Conservation (phyloP, 2,797 vertebrate species). For the Leptoclinus maculatus region DNA sequence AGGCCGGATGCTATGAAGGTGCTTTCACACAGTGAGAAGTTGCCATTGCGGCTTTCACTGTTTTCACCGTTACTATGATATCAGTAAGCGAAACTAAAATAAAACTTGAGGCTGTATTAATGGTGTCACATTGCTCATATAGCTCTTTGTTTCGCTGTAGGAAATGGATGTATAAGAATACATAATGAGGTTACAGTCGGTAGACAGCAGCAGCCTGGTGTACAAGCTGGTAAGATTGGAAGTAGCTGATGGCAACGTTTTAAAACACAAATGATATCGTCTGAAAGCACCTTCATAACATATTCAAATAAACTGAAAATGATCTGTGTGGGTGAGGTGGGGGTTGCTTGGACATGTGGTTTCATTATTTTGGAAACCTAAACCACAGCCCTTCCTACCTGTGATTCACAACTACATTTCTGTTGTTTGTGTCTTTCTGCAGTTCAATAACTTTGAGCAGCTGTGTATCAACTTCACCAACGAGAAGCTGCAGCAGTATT, state of each 20-base stretch:
- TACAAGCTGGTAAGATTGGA: background rate
- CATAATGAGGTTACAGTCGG: background rate
- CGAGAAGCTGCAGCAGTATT: slow-evolving; percentile 96
- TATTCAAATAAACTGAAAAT: background rate
- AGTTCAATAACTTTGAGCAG: slow-evolving; percentile 96
- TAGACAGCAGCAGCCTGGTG: background rate
- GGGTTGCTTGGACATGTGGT: background rate
- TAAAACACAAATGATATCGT: background rate
- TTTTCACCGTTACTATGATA: background rate
- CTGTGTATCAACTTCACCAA: slow-evolving; percentile 98
- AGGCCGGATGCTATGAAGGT: background rate
- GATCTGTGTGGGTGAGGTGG: background rate
- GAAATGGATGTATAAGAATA: background rate
- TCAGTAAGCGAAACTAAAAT: background rate
- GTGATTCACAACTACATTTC: background rate
- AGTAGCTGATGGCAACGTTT: background rate
- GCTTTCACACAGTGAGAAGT: background rate
- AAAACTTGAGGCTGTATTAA: too few relatives aligned
- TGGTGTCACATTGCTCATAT: too few relatives aligned
- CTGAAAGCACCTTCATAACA: background rate
- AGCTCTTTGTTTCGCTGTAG: too few relatives aligned
- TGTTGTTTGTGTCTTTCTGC: slow-evolving; percentile 22
- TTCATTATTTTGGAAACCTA: background rate
- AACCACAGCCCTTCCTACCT: background rate
- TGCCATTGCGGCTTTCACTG: background rate